phyloP scores from a whole-genome alignment of 2,113 vertebrate species.

The Carassius gibelio region DNA sequence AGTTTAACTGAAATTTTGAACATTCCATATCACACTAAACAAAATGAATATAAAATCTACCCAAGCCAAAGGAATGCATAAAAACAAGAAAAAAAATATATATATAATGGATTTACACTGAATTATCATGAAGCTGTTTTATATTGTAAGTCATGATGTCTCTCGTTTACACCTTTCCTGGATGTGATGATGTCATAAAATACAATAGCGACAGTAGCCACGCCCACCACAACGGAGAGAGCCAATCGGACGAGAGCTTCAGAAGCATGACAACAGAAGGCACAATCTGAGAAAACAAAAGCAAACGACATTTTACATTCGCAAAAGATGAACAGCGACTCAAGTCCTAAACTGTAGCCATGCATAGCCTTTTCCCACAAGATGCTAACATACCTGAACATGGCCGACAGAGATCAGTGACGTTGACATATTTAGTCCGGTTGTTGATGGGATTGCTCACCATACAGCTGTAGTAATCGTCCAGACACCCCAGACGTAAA shows the following conservation, averaged over 20 bases:
- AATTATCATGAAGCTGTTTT: too few species aligned
- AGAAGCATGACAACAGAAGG: background rate
- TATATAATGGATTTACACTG: too few species aligned
- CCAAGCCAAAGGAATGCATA: background rate
- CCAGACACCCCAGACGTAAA: background rate
- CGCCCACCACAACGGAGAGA: background rate
- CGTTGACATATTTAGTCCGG: background rate
- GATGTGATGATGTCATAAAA: slow-evolving; percentile 10
- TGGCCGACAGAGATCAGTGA: background rate
- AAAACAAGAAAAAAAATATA: too few species aligned
- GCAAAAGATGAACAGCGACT: too few species aligned
- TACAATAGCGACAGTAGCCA: background rate
- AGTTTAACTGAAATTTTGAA: background rate
- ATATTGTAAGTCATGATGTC: too few species aligned
- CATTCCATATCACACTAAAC: background rate
- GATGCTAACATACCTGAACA: background rate
- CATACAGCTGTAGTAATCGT: background rate
- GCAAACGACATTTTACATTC: background rate
- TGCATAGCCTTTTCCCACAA: too few species aligned
- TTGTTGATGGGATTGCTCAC: background rate
- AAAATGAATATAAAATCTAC: background rate
- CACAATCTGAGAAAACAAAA: background rate
- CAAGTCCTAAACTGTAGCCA: too few species aligned
- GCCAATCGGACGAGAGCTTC: background rate
- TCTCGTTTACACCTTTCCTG: background rate